Conservation (phyloP, 2,888 invertebrate genomes). For the Vesta saturnalis region DNA sequence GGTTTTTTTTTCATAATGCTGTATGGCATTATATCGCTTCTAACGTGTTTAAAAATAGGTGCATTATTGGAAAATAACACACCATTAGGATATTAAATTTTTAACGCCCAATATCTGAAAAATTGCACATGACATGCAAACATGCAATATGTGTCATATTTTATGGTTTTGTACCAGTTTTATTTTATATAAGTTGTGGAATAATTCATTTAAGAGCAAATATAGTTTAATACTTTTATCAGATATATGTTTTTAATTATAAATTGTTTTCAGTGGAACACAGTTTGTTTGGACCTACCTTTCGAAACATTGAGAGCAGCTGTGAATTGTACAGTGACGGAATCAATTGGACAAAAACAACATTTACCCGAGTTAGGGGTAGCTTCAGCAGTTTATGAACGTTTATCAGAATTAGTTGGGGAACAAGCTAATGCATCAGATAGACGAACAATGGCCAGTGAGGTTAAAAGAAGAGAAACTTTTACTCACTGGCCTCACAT, state of each 20-base stretch:
- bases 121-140: too few species aligned
- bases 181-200: too few species aligned
- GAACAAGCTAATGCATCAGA: slow-evolving; percentile 63
- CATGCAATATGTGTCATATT: too few species aligned
- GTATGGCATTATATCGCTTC: too few species aligned
- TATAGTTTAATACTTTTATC: too few species aligned
- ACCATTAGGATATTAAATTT: too few species aligned
- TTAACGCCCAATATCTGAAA: too few species aligned
- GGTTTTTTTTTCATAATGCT: too few species aligned
- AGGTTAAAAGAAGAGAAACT: slow-evolving; percentile 89
- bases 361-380: slow-evolving; percentile 88
- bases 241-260: not conserved
- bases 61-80: too few species aligned
- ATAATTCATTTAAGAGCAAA: too few species aligned
- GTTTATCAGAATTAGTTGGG: slow-evolving; percentile 79
- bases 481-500: slow-evolving; percentile 96
- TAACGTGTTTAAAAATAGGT: too few species aligned
- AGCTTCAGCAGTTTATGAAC: slow-evolving; percentile 89
- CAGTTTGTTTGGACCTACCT: slow-evolving; percentile 83
- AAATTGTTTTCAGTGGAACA: slow-evolving; percentile 81
- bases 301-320: slow-evolving; percentile 83
- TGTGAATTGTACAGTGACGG: slow-evolving; percentile 81
- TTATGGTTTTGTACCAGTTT: too few species aligned
- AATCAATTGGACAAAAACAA: slow-evolving; percentile 83
- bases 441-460: slow-evolving; percentile 86